These are phyloP conservation scores for Campylomormyrus tamandua DNA, from an alignment of 2,113 vertebrate genomes.

Conservation along the genomic window DNA sequence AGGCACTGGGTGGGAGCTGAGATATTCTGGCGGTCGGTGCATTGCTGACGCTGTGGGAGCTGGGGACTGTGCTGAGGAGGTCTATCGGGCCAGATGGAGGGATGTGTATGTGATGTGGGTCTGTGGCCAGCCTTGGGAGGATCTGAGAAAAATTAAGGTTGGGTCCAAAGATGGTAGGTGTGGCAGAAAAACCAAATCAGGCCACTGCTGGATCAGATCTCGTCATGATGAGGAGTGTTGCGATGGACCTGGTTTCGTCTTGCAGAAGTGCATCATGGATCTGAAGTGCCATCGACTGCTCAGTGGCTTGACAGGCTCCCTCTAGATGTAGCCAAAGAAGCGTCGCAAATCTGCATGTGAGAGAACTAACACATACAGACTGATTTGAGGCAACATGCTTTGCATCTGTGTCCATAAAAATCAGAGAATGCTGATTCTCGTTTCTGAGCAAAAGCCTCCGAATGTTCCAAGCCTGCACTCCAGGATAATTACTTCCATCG, in stretches of 20 bases:
- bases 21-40: constrained; percentile 36
- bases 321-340: neutral
- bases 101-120: constrained; percentile 10
- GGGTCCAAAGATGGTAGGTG: constrained; percentile 10
- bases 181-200: neutral
- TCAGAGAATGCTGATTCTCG: constrained; percentile 34
- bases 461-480: constrained; percentile 31
- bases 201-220: neutral
- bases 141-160: constrained; percentile 30
- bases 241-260: constrained; percentile 13
- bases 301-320: neutral
- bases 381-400: neutral
- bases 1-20: constrained; percentile 27
- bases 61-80: constrained; percentile 12
- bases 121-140: constrained; percentile 20
- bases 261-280: neutral
- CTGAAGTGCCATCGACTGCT: neutral
- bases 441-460: constrained; percentile 27
- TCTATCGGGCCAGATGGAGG: constrained; percentile 12
- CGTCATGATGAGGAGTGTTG: neutral
- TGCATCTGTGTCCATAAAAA: constrained; percentile 20
- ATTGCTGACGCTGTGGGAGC: neutral
- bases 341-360: neutral
- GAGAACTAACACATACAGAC: neutral
- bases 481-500: constrained; percentile 61